A percentile compares a stretch with the other conserved stretches of the same genome.
Evolutionary conservation across 2,113 vertebrate genomes (phyloP).

Genomic region (Gopherus evgoodei): DNA sequence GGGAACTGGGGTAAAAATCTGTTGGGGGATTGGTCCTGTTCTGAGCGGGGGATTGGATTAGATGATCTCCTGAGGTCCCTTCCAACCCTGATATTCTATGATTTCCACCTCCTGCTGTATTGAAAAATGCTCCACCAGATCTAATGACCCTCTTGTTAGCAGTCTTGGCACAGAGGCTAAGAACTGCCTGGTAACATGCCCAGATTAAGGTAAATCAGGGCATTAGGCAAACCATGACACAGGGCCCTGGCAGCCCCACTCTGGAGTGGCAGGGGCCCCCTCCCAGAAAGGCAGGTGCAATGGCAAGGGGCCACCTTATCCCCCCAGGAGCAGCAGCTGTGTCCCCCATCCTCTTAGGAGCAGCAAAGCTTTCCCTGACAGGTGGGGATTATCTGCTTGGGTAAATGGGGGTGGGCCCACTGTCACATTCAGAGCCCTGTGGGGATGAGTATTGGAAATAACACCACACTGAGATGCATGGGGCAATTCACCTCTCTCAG

Average conservation of each 20-base stretch:
- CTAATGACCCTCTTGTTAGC: not conserved
- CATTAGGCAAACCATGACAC: not conserved
- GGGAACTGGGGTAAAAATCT: too few species aligned
- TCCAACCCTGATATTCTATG: too few species aligned
- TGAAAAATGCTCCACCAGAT: not conserved
- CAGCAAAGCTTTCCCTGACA: not conserved
- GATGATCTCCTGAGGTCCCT: too few species aligned
- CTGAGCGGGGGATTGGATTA: too few species aligned
- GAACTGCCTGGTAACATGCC: not conserved
- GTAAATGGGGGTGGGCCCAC: not conserved
- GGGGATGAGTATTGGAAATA: not conserved
- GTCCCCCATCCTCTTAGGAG: not conserved
- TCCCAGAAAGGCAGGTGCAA: not conserved
- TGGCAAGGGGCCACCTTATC: not conserved
- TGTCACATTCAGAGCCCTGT: not conserved
- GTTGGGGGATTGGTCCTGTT: too few species aligned
- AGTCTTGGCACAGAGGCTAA: not conserved
- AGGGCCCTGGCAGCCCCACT: not conserved
- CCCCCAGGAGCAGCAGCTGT: not conserved
- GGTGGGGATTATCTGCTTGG: not conserved
- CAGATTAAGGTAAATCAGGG: not conserved
- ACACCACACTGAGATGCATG: not conserved
- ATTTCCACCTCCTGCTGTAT: not conserved
- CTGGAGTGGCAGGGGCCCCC: not conserved
- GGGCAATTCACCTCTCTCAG: not conserved